Conservation (phyloP, 1,140 invertebrate genomes). For the Drosophila pseudoananassae region DNA sequence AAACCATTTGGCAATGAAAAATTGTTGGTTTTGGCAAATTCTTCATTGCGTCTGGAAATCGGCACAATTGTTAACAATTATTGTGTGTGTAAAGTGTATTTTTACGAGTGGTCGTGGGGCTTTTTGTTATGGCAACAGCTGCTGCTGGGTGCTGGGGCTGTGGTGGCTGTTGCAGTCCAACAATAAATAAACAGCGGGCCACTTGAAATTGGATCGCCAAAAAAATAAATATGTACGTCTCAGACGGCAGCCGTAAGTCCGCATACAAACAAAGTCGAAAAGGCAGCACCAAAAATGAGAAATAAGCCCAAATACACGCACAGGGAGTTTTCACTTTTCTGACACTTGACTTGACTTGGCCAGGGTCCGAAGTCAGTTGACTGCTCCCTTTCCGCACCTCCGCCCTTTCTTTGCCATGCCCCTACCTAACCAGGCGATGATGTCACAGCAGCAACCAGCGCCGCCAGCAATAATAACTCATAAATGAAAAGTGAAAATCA, state of each 20-base stretch:
- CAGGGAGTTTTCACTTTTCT: conserved; percentile 76
- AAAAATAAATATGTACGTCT: conserved; percentile 34
- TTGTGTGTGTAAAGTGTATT: conserved; percentile 14
- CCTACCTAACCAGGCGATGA: conserved; percentile 44
- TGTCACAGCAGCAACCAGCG: conserved; percentile 51
- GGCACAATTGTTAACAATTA: conserved; percentile 71
- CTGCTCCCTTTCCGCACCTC: not conserved
- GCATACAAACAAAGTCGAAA: conserved; percentile 30
- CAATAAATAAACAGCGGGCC: conserved; percentile 77
- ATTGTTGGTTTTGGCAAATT: conserved; percentile 44
- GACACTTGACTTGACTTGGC: conserved; percentile 79
- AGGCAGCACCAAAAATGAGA: conserved; percentile 17
- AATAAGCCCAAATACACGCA: conserved; percentile 16
- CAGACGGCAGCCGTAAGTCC: conserved; percentile 32
- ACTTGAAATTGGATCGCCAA: conserved; percentile 81
- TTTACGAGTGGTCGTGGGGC: conserved; percentile 20
- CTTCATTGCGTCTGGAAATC: conserved; percentile 31
- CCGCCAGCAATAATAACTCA: conserved; percentile 62
- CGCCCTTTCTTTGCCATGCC: conserved; percentile 8
- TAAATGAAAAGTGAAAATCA: conserved; percentile 82
- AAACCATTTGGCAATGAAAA: conserved; percentile 31
- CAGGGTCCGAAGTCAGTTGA: conserved; percentile 41
- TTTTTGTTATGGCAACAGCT: conserved; percentile 78
- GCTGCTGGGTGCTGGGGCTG: conserved; percentile 32
- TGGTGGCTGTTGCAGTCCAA: conserved; percentile 45